These are phyloP conservation scores for Chelon labrosus DNA, from an alignment of 2,797 vertebrate genomes.

Conservation along the genomic window DNA sequence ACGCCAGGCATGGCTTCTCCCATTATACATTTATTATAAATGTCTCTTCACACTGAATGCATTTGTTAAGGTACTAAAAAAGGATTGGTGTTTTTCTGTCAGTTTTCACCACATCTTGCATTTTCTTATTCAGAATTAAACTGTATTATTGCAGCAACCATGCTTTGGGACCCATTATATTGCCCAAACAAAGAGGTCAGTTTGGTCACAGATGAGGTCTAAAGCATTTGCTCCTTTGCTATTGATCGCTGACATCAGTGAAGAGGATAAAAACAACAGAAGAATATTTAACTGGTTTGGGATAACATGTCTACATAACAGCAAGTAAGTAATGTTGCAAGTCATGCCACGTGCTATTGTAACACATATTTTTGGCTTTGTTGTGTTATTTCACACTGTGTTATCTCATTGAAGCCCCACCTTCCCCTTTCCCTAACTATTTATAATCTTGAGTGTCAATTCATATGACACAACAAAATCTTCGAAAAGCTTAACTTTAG, in stretches of 20 bases:
- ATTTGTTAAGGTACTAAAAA: conserved; percentile 19
- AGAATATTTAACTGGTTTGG: background rate
- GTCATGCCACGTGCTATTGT: too few relatives aligned
- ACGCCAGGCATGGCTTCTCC: conserved; percentile 39
- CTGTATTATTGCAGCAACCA: conserved; percentile 20
- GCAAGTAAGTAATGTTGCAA: too few relatives aligned
- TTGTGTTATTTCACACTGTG: too few relatives aligned
- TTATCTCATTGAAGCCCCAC: too few relatives aligned
- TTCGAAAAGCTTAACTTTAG: too few relatives aligned
- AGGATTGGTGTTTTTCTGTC: conserved; percentile 6
- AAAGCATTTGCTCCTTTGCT: conserved; percentile 10
- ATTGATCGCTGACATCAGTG: background rate
- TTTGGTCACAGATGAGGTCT: conserved; percentile 24
- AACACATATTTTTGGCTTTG: too few relatives aligned
- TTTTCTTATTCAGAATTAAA: too few relatives aligned
- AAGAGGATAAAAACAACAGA: conserved; percentile 8
- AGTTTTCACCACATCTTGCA: background rate
- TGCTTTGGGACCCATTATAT: conserved; percentile 17
- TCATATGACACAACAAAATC: too few relatives aligned
- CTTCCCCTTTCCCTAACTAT: too few relatives aligned
- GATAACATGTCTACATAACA: background rate
- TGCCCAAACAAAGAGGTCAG: conserved; percentile 17
- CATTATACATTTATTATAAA: conserved; percentile 11
- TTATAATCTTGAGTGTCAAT: too few relatives aligned
- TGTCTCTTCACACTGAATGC: conserved; percentile 5